Conservation (phyloP, 2,888 invertebrate species). For the Subacronicta megacephala region DNA sequence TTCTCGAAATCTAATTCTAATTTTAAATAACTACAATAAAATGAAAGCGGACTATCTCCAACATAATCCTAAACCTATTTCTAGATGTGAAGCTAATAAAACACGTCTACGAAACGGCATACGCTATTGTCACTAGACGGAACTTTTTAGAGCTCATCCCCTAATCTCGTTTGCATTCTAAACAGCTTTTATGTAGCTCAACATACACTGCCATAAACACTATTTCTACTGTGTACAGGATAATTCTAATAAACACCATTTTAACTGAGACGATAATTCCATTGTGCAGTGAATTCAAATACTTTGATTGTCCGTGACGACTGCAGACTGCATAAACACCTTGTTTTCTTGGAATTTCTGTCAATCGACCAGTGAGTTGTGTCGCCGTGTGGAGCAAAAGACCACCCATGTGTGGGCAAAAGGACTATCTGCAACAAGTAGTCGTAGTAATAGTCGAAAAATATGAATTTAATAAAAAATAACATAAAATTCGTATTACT, state of each 20-base stretch:
- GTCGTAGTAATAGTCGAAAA: too few species aligned
- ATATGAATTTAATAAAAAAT: too few species aligned
- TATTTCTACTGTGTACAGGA: conserved; percentile 33
- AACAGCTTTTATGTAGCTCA: conserved; percentile 43
- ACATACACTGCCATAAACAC: conserved; percentile 42
- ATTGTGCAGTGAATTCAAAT: conserved; percentile 39
- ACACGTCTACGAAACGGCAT: conserved; percentile 19
- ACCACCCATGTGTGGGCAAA: conserved; percentile 13
- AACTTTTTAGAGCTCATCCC: conserved; percentile 47
- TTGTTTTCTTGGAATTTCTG: conserved; percentile 26
- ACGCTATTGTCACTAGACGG: conserved; percentile 37
- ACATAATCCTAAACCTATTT: neutral
- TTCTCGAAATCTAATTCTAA: too few species aligned
- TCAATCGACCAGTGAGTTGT: conserved; percentile 1
- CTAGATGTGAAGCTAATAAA: conserved; percentile 13
- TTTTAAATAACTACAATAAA: too few species aligned
- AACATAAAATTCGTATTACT: too few species aligned
- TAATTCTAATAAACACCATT: conserved; percentile 50
- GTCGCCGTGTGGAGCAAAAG: neutral
- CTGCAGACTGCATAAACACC: conserved; percentile 7
- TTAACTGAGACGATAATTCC: conserved; percentile 38
- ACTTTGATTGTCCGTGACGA: conserved; percentile 41
- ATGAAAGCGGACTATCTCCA: neutral
- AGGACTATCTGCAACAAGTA: too few species aligned
- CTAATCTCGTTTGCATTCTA: conserved; percentile 54